Conservation (phyloP, 2,113 vertebrate species). For the Copsychus sechellarum region DNA sequence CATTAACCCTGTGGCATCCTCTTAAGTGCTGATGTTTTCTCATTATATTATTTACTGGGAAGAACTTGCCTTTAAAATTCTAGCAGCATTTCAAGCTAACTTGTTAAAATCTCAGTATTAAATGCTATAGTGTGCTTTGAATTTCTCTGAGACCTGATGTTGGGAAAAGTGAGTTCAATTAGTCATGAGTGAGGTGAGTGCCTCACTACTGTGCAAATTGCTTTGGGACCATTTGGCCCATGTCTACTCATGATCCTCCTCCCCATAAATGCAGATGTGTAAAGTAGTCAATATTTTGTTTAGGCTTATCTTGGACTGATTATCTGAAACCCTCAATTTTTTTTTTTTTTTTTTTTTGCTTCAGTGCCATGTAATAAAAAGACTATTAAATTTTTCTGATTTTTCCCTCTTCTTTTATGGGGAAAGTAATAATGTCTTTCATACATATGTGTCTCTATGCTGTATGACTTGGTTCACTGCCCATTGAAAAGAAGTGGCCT, state of each 20-base stretch:
- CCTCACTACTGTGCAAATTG: constrained; percentile 60
- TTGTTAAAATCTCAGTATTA: constrained; percentile 46
- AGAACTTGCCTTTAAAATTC: constrained; percentile 43
- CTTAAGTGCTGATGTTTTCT: constrained; percentile 50
- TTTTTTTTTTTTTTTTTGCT: background rate
- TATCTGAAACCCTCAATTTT: background rate
- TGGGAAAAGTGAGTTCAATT: constrained; percentile 56
- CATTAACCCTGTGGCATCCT: constrained; percentile 66
- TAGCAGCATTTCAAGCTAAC: background rate
- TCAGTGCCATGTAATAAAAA: background rate
- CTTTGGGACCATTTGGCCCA: constrained; percentile 54
- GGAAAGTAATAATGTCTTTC: background rate
- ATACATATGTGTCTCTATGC: background rate
- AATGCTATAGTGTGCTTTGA: background rate
- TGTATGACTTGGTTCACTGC: constrained; percentile 32
- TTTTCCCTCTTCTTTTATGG: background rate
- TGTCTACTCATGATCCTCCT: constrained; percentile 9
- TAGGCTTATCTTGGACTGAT: constrained; percentile 40
- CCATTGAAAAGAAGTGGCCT: constrained; percentile 21
- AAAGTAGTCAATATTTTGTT: constrained; percentile 37
- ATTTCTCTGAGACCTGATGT: constrained; percentile 31
- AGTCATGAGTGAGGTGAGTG: constrained; percentile 51
- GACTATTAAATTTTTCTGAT: background rate
- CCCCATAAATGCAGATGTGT: constrained; percentile 45
- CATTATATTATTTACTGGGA: constrained; percentile 47